Evolutionary conservation across 2,888 invertebrate species (phyloP).

Genomic region (Empis livida): DNA sequence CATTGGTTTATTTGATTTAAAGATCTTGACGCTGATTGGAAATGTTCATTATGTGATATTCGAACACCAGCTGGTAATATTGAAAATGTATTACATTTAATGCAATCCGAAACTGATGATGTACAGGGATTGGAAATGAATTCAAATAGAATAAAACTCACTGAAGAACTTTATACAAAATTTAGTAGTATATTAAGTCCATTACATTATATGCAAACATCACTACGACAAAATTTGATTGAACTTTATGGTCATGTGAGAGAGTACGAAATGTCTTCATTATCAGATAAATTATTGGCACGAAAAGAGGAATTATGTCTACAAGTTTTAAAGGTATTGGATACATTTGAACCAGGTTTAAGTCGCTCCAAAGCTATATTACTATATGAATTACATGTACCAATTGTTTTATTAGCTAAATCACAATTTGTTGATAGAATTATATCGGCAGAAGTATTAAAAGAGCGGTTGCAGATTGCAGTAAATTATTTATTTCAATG

Average conservation of each 20-base stretch:
- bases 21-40: conserved; percentile 26
- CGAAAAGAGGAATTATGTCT: conserved; percentile 63
- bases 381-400: conserved; percentile 69
- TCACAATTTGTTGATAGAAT: conserved; percentile 46
- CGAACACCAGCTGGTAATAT: conserved; percentile 47
- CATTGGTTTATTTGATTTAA: not conserved
- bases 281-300: conserved; percentile 59
- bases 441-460: conserved; percentile 46
- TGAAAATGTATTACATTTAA: conserved; percentile 45
- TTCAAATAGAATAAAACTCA: conserved; percentile 46
- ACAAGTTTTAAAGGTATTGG: conserved; percentile 51
- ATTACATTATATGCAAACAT: conserved; percentile 55
- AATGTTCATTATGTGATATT: conserved; percentile 45
- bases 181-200: conserved; percentile 64
- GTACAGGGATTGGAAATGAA: conserved; percentile 46
- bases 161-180: conserved; percentile 49
- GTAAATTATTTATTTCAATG: conserved; percentile 50
- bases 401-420: conserved; percentile 55
- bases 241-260: conserved; percentile 68
- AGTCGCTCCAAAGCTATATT: conserved; percentile 66
- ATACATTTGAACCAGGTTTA: conserved; percentile 63
- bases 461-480: conserved; percentile 50
- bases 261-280: conserved; percentile 55
- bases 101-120: conserved; percentile 53
- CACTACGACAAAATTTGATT: conserved; percentile 52